Conservation (phyloP, 2,797 vertebrate genomes). For the Parotocinclus haroldoi region DNA sequence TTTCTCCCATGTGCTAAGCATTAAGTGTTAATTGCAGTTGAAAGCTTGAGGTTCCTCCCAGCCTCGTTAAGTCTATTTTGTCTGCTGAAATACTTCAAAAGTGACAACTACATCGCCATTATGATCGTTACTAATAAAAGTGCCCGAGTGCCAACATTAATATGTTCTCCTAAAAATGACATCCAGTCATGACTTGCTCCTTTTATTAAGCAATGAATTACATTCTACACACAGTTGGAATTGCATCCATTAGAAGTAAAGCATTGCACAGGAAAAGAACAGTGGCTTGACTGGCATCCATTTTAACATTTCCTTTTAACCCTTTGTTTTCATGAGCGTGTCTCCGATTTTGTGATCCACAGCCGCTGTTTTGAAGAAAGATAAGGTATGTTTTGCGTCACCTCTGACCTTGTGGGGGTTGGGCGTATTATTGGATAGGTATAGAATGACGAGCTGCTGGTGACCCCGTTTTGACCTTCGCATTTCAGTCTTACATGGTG, state of each 20-base stretch:
- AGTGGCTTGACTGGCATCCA: neutral
- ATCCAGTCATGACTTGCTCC: constrained; percentile 4
- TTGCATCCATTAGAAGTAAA: no score
- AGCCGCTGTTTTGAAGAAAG: constrained; percentile 54
- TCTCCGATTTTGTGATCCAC: constrained; percentile 48
- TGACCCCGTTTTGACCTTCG: constrained; percentile 63
- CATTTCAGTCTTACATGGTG: constrained; percentile 62
- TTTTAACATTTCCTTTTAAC: constrained; percentile 8
- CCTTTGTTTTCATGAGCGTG: constrained; percentile 13
- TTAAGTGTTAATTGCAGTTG: constrained; percentile 78
- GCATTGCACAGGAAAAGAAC: neutral
- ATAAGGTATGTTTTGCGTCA: constrained; percentile 58
- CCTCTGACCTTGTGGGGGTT: constrained; percentile 59
- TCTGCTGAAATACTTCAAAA: constrained; percentile 74
- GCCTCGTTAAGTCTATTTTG: constrained; percentile 74
- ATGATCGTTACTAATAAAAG: constrained; percentile 71
- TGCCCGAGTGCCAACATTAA: constrained; percentile 59
- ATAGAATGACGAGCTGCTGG: constrained; percentile 65
- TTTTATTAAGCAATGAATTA: constrained; percentile 4
- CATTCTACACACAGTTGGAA: no score
- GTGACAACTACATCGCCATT: constrained; percentile 75
- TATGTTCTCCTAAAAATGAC: constrained; percentile 50
- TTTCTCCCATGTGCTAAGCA: constrained; percentile 74
- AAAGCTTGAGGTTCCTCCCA: constrained; percentile 68
- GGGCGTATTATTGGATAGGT: constrained; percentile 69